Percentiles rank a stretch among this genome's conserved stretches.
Evolutionary conservation across 2,888 invertebrate genomes (phyloP).

Genomic region (Phania funesta): DNA sequence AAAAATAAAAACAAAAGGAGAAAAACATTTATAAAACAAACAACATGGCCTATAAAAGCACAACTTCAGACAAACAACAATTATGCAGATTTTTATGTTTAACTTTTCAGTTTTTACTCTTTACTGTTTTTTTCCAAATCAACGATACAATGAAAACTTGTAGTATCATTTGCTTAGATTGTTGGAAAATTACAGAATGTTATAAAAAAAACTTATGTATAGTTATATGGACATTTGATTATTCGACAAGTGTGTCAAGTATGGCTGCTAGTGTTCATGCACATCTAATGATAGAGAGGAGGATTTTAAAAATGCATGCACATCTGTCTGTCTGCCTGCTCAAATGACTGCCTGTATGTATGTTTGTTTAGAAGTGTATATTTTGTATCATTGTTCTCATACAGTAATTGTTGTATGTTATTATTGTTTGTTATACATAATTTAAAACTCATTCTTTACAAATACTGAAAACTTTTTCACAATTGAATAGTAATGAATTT

Average conservation of each 20-base stretch:
- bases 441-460: conserved; percentile 24
- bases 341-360: neutral
- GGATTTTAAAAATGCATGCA: conserved; percentile 9
- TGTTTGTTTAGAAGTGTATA: no score
- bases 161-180: conserved; percentile 41
- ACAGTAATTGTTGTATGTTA: conserved; percentile 48
- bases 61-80: conserved; percentile 65
- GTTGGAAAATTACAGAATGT: conserved; percentile 47
- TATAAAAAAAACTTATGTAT: conserved; percentile 25
- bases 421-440: conserved; percentile 48
- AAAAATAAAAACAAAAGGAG: neutral
- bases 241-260: conserved; percentile 51
- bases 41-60: conserved; percentile 63
- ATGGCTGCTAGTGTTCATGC: conserved; percentile 26
- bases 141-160: conserved; percentile 36
- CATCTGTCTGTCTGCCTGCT: neutral
- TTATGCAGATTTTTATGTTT: conserved; percentile 66
- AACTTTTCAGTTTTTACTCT: conserved; percentile 38
- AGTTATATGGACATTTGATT: conserved; percentile 47
- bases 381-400: conserved; percentile 24
- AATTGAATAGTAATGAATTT: conserved; percentile 45
- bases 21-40: neutral
- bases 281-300: conserved; percentile 24
- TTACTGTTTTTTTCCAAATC: conserved; percentile 30
- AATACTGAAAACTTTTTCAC: conserved; percentile 13